Base-by-base conservation (phyloP, 1,140 invertebrate species). In the Teleopsis dalmanni region DNA sequence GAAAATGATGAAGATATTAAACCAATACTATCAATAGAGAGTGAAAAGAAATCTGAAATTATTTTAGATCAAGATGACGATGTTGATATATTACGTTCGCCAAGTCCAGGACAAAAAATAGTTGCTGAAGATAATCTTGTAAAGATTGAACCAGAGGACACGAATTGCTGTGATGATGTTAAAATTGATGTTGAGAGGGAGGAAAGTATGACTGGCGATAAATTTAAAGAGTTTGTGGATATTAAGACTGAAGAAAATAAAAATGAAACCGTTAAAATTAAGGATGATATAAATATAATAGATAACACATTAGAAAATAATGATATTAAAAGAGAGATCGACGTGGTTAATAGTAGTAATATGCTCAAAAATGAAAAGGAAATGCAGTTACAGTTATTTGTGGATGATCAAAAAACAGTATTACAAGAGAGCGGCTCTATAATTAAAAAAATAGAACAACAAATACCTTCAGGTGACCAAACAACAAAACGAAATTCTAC, bases 131-230 rank as follows among this genome's bases (percentile, higher is more conserved):
- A 72, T 54, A 67, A 70, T 58, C 52, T 72, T 44, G 60, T 66
- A 0, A 62, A 66, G 54, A 66, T 60, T 34, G 65, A 70, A 48
- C 58, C 63, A 5, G 59, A 65, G 48, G 63, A 66, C 19, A 68
- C 61, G 0, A 65, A 60, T 43, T 58, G 57, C 2, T 55, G 56
- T 11, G 57, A 69, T 23, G 63, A 63, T 48, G 59, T 70, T 0
- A 70, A 70, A 44, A 68, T 66, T 33, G 66, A 70, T 57, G 61
- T 70, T 25, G 66, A 70, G n/a, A 54, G 62, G 1, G 67, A 68
- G 35, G 60, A 65, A 38, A 67, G 57, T 42, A 55, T 62, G 44
- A 65, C 61, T 6, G 64, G 63, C 21, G 65, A 63, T 51, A 66
- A 62, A 14, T 65, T 61, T n/a, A 57, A 61, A 23, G 61, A 66